Percentiles rank a stretch among this genome's conserved stretches.
Conservation (phyloP, 2,797 vertebrate genomes). For the Gorsachius magnificus region DNA sequence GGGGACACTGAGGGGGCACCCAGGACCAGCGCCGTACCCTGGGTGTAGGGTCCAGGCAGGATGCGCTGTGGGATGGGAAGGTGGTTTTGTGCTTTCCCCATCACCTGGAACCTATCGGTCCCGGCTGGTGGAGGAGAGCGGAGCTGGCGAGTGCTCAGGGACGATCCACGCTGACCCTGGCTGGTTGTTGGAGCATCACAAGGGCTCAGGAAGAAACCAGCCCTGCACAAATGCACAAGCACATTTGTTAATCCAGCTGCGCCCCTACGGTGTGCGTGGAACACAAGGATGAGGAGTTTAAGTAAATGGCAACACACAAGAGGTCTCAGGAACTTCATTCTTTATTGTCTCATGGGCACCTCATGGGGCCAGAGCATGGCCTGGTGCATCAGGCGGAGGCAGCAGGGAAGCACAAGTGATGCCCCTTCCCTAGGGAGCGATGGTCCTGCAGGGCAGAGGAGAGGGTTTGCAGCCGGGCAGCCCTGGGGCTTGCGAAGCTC, state of each 20-base stretch:
- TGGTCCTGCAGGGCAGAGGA: no score
- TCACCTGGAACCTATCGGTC: fast-evolving
- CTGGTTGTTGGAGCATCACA: fast-evolving
- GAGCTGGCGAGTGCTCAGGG: not conserved
- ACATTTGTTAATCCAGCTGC: not conserved
- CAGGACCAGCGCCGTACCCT: fast-evolving
- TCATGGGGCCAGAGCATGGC: not conserved
- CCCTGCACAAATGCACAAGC: not conserved
- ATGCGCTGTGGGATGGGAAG: fast-evolving
- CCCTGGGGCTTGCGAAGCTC: not conserved
- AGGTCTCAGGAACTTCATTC: not conserved
- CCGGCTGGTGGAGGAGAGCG: fast-evolving
- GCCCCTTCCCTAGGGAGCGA: not conserved
- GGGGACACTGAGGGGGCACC: not conserved
- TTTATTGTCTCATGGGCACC: not conserved
- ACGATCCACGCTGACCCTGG: not conserved
- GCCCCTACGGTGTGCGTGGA: fast-evolving
- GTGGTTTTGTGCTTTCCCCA: not conserved
- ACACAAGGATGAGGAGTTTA: not conserved
- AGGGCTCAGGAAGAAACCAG: not conserved
- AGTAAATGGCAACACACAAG: not conserved
- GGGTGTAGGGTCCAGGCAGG: not conserved
- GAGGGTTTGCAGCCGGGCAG: not conserved
- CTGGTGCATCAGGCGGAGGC: not conserved
- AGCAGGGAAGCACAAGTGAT: not conserved